phyloP scores from a whole-genome alignment of 1,140 invertebrate genomes.

The Aporrectodea caliginosa region DNA sequence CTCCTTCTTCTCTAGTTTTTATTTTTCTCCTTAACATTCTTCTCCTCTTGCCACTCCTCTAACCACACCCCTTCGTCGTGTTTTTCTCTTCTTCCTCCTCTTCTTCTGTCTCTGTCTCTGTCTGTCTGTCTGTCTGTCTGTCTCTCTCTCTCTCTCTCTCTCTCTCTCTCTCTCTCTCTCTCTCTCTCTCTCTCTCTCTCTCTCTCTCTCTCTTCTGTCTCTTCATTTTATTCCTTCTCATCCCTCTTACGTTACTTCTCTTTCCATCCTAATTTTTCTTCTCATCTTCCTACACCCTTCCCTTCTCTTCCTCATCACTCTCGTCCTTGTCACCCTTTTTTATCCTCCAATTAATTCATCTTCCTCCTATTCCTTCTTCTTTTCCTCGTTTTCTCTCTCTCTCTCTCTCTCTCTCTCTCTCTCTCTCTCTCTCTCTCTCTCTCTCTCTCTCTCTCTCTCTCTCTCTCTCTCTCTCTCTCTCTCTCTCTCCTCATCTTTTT shows the following conservation, averaged over 20 bases:
- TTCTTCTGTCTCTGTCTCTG: neutral
- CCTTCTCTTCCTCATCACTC: neutral
- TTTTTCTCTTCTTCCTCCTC: neutral
- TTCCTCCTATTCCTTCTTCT: neutral
- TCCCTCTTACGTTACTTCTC: neutral
- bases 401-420: neutral
- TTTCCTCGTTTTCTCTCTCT: neutral
- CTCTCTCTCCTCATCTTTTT: neutral
- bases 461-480: neutral
- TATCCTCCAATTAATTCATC: neutral
- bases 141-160: neutral
- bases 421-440: neutral
- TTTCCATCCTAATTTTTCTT: neutral
- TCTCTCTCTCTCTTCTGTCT: constrained; percentile 1
- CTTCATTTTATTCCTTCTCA: neutral
- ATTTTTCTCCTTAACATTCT: neutral
- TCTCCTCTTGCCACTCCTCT: neutral
- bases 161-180: neutral
- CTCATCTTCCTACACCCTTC: neutral
- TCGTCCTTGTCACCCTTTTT: neutral
- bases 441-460: neutral
- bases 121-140: neutral
- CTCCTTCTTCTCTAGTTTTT: neutral
- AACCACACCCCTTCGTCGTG: neutral
- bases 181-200: neutral